These are phyloP conservation scores for Florisuga fusca DNA, from an alignment of 2,797 vertebrate species.

Conservation along the genomic window DNA sequence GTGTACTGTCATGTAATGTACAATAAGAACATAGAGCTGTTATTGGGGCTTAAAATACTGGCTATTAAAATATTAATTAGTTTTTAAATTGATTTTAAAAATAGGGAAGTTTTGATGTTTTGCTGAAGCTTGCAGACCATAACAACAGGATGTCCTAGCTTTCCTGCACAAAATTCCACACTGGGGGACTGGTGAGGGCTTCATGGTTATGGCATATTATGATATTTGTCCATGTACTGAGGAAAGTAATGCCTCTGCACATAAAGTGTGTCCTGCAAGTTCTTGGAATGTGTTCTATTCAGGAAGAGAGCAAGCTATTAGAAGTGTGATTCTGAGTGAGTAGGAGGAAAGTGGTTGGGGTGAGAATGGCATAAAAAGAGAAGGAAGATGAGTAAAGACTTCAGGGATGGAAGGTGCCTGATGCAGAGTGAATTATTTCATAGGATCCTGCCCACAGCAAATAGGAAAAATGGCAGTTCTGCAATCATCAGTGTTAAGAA, in stretches of 20 bases:
- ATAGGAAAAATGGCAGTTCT: background rate
- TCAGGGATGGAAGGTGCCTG: background rate
- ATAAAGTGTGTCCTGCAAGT: background rate
- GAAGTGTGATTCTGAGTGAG: background rate
- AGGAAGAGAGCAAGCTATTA: background rate
- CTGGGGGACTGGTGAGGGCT: background rate
- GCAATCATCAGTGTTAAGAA: background rate
- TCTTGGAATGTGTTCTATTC: background rate
- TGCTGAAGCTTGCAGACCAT: background rate
- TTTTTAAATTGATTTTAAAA: too few relatives aligned
- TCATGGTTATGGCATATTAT: background rate
- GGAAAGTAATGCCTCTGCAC: background rate
- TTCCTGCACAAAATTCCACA: too few relatives aligned
- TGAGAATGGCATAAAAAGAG: background rate
- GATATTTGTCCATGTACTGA: background rate
- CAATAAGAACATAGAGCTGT: background rate
- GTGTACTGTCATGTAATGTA: too few relatives aligned
- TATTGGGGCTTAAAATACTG: background rate
- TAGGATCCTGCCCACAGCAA: background rate
- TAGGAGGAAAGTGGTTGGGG: background rate
- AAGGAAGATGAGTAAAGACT: background rate
- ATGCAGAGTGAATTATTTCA: background rate
- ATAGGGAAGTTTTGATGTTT: background rate
- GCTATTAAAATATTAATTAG: background rate
- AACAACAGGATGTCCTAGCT: background rate